Percentiles rank a stretch among this genome's conserved stretches.
These are phyloP conservation scores for Zeuzera pyrina DNA, from an alignment of 2,888 invertebrate genomes.

Conservation along the genomic window DNA sequence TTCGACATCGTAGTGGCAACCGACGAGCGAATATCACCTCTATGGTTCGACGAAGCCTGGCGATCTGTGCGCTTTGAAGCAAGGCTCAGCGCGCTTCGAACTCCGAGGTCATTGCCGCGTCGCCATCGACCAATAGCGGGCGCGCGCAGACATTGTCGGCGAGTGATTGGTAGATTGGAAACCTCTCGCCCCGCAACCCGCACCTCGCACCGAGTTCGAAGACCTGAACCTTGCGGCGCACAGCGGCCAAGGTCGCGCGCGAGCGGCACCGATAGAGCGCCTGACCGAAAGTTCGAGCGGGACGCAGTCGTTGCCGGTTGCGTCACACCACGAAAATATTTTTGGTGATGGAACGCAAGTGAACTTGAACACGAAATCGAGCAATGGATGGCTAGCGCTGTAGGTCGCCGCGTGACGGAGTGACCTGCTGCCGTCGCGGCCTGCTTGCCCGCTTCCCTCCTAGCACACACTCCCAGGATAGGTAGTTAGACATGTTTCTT, in stretches of 20 bases:
- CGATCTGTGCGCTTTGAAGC: conserved; percentile 63
- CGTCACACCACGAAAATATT: conserved; percentile 72
- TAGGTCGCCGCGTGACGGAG: conserved; percentile 60
- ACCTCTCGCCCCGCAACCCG: conserved; percentile 53
- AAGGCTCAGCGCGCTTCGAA: conserved; percentile 85
- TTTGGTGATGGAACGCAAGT: conserved; percentile 71
- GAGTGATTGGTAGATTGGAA: conserved; percentile 55
- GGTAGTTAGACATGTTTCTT: too few species aligned
- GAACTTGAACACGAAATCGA: conserved; percentile 69
- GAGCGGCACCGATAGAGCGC: conserved; percentile 59
- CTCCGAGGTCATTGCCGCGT: conserved; percentile 89
- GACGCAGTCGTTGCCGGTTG: conserved; percentile 54
- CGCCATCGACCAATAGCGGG: conserved; percentile 62
- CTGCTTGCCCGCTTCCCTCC: conserved; percentile 38
- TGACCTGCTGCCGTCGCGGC: conserved; percentile 53
- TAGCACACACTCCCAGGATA: conserved; percentile 35
- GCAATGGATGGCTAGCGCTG: conserved; percentile 57
- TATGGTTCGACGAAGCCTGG: conserved; percentile 64
- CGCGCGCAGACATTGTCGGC: conserved; percentile 60
- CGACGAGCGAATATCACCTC: conserved; percentile 65
- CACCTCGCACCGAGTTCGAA: conserved; percentile 76
- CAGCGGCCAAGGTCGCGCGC: conserved; percentile 83
- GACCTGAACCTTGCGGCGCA: conserved; percentile 90
- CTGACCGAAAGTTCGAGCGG: conserved; percentile 45
- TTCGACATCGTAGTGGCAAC: conserved; percentile 39